Evolutionary conservation across 2,888 invertebrate species (phyloP), one percentile per base, ranked within the genome.

Genomic region (Dicranocentrus wangi): DNA sequence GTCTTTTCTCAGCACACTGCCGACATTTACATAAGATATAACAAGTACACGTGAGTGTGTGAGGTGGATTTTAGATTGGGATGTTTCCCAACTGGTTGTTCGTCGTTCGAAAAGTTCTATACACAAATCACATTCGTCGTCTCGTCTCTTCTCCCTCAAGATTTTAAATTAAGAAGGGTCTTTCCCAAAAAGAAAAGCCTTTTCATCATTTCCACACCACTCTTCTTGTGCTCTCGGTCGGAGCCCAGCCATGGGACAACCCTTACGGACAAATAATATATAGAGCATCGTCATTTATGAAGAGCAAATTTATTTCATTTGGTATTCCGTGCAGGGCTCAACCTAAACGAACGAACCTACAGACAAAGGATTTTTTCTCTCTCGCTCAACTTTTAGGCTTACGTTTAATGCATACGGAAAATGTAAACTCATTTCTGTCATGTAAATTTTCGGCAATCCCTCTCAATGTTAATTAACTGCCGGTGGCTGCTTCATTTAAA

Each of bases 21-120:
- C 61, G 42, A 61, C 43, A 78, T 78, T 78, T 78, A 78, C 69
- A 78, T 78, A 78, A 78, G 70, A 70, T 70, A 70, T 78, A 78
- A 78, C 70, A 78, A 63, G 63, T 69, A 70, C 78, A 78, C 78
- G 78, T 78, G 78, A 78, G 78, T 55, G 77, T 61, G 70, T 70
- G 63, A 69, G 63, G 39, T 70, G 55, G 61, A 69, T 70, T 63
- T 77, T 39, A 77, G 70, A 70, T 77, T 77, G 51, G 25, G 32
- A 27, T 7, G 32, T 51, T 5, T n/a, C n/a, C n/a, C n/a, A n/a
- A 32, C 25, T 47, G 19, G n/a, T 42, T 25, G 23, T 39, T 61
- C 17, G 61, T 28, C 17, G 19, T 19, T 23, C 13, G n/a, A n/a
- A n/a, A n/a, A 8, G 10, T 27, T 15, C 8, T n/a, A n/a, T 27